Conservation (phyloP, 2,113 vertebrate species). For the Connochaetes taurinus region DNA sequence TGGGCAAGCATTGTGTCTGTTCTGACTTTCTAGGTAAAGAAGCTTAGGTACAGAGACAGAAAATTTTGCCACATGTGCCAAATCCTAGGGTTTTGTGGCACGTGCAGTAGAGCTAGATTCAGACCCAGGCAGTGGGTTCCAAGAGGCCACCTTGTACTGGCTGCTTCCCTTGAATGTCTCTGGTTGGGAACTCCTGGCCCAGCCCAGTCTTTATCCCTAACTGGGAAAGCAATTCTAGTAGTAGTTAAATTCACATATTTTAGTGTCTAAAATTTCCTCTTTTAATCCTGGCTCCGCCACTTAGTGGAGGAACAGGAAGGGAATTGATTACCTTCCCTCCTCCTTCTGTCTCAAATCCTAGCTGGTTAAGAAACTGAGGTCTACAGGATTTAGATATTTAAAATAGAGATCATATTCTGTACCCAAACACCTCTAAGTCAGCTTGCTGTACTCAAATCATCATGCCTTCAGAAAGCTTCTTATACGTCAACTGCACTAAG, state of each 20-base stretch:
- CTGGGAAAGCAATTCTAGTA: neutral
- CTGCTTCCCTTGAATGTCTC: neutral
- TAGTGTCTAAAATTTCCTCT: neutral
- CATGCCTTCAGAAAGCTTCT: conserved; percentile 21
- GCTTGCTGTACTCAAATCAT: neutral
- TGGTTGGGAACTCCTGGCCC: neutral
- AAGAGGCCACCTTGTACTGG: neutral
- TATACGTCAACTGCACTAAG: neutral
- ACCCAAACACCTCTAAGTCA: conserved; percentile 51
- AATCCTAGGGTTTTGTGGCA: neutral
- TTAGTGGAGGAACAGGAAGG: neutral
- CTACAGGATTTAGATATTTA: conserved; percentile 16
- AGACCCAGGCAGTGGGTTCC: neutral
- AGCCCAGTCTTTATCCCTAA: neutral
- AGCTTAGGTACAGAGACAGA: neutral
- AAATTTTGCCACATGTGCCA: neutral
- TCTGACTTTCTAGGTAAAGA: neutral
- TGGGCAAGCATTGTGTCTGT: neutral
- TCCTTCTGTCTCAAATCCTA: neutral
- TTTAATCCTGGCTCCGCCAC: neutral
- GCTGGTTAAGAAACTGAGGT: neutral
- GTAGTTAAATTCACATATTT: neutral
- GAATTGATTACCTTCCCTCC: neutral
- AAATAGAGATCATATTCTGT: conserved; percentile 38
- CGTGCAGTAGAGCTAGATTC: neutral